A percentile compares a stretch with the other conserved stretches of the same genome.
Evolutionary conservation across 2,113 vertebrate genomes (phyloP).

Genomic region (Rhinolophus sinicus): DNA sequence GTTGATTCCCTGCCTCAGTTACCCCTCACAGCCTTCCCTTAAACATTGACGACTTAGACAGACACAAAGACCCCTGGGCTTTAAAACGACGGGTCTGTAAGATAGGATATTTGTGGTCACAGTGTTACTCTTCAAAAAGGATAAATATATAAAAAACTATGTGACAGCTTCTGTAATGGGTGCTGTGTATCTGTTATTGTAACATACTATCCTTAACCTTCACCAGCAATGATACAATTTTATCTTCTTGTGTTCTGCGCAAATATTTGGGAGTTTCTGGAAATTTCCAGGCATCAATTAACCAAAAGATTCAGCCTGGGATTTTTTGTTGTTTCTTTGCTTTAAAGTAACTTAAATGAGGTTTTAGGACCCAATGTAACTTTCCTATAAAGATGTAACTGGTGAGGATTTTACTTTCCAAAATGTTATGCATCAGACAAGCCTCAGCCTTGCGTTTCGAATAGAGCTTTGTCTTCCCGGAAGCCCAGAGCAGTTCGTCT

Average conservation of each 20-base stretch:
- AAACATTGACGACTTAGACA: not conserved
- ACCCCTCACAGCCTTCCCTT: not conserved
- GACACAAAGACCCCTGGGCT: not conserved
- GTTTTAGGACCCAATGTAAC: not conserved
- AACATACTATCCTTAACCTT: not conserved
- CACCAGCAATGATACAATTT: not conserved
- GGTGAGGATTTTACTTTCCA: not conserved
- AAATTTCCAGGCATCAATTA: not conserved
- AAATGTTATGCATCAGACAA: not conserved
- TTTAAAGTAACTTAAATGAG: slow-evolving; percentile 11
- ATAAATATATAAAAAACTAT: not conserved
- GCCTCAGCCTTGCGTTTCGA: not conserved
- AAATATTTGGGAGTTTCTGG: not conserved
- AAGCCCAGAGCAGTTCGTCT: not conserved
- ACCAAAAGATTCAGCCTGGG: not conserved
- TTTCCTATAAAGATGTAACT: not conserved
- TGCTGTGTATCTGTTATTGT: not conserved
- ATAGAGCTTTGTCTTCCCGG: not conserved
- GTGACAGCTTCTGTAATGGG: not conserved
- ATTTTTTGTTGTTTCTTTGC: not conserved
- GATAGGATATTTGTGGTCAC: not conserved
- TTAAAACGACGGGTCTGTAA: not conserved
- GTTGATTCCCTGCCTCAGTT: not conserved
- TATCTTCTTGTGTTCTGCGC: not conserved
- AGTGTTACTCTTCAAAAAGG: not conserved